Evolutionary conservation across 2,888 invertebrate genomes (phyloP), one percentile per base, ranked within the genome.

Genomic region (Torymus auratus): DNA sequence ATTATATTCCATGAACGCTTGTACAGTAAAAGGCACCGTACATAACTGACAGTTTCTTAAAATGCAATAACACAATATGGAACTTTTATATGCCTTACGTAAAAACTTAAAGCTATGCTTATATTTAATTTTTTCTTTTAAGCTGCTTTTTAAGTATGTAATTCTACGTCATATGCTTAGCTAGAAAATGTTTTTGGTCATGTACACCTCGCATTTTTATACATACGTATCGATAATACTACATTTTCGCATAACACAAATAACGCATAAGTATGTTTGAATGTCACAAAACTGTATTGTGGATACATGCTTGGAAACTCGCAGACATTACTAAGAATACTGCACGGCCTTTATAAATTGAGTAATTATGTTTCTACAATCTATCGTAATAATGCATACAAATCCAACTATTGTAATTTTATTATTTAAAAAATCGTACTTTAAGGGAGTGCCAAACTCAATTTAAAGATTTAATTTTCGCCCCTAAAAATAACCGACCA

Each of bases 21-120:
- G 69, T 67, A 78, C 77, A 71, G 69, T 70, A 74, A 80, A 80
- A 77, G 60, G 55, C 78, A 77, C 82, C 70, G 64, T 53, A 76
- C 23, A 23, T 1, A 56, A 62, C 17, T 60, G 15, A 69, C 64
- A 65, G 52, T 53, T 52, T 70, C 67, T 17, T 41, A 28, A 67
- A 74, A 78, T 78, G 74, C 74, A 78, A 69, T 60, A 74, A 77
- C 53, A 69, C 69, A 65, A 65, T 68, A 23, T 78, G 74, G 65
- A 82, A 82, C 75, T 75, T 41, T 41, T 7, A 7, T 67, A 65
- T 71, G 65, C 64, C 52, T 60, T 75, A 70, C 13, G 67, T 72
- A 72, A 73, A 78, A 78, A 28, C 14, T 64, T 81, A 53, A 58
- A 70, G 20, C 62, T 71, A 78, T 15, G 41, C 61, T 17, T 53